These are phyloP conservation scores for Muntiacus reevesi DNA, from an alignment of 2,113 vertebrate genomes.

Conservation along the genomic window DNA sequence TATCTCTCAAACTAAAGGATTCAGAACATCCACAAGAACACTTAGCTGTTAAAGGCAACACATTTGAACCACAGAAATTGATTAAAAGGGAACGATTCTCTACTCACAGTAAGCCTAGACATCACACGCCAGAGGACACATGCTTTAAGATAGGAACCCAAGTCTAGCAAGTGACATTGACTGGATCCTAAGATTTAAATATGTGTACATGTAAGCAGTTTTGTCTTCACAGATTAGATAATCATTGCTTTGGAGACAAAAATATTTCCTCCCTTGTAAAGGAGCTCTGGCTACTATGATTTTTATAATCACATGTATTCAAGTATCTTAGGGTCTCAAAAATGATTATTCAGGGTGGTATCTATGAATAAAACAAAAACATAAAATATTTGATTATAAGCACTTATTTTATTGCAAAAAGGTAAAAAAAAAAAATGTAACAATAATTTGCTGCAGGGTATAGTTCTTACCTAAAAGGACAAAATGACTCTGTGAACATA, in stretches of 20 bases:
- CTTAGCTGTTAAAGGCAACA: not conserved
- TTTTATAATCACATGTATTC: not conserved
- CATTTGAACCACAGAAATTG: not conserved
- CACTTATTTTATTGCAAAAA: not conserved
- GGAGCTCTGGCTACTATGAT: not conserved
- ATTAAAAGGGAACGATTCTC: not conserved
- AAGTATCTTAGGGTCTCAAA: not conserved
- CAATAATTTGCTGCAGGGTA: not conserved
- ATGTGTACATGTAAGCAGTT: not conserved
- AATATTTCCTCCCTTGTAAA: not conserved
- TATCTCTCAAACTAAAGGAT: not conserved
- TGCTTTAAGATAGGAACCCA: not conserved
- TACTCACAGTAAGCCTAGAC: not conserved
- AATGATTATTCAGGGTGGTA: not conserved
- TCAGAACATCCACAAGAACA: not conserved
- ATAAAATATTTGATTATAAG: not conserved
- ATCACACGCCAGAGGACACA: not conserved
- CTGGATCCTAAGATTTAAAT: not conserved
- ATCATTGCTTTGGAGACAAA: not conserved
- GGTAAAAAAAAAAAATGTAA: not conserved
- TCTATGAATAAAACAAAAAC: not conserved
- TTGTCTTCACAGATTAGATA: not conserved
- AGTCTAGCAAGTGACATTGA: not conserved
- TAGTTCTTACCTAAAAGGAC: not conserved
- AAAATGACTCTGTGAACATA: not conserved